Evolutionary conservation across 2,113 vertebrate species (phyloP).

Genomic region (Ceuthmochares aereus): DNA sequence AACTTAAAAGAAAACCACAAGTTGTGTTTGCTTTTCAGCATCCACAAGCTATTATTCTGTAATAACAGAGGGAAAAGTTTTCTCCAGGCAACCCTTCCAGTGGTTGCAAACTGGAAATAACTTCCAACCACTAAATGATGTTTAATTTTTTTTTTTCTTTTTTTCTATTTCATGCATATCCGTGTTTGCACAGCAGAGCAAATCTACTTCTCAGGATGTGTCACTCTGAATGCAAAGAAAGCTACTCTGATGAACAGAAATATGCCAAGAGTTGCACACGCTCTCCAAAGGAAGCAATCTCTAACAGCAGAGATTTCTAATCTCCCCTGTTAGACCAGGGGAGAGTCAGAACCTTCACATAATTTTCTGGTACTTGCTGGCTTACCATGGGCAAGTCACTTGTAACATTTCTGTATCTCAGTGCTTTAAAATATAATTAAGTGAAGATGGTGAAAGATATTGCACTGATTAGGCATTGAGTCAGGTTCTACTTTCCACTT

Average conservation of each 20-base stretch:
- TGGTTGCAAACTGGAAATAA: constrained; percentile 79
- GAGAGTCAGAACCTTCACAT: neutral
- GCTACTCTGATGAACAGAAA: neutral
- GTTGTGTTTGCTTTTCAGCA: constrained; percentile 75
- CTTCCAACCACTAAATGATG: constrained; percentile 75
- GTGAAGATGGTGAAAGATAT: neutral
- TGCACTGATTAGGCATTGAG: neutral
- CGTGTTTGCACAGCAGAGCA: constrained; percentile 64
- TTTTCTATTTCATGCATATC: constrained; percentile 59
- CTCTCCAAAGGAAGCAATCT: neutral
- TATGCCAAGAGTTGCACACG: neutral
- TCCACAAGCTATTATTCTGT: constrained; percentile 78
- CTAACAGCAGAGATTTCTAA: neutral
- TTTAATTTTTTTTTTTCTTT: constrained; percentile 64
- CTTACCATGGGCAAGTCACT: neutral
- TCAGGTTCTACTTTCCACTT: neutral
- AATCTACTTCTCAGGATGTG: constrained; percentile 48
- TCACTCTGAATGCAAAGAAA: constrained; percentile 50
- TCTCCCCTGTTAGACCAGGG: neutral
- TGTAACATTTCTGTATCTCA: neutral
- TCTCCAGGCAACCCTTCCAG: constrained; percentile 69
- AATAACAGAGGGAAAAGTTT: constrained; percentile 78
- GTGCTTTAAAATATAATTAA: neutral
- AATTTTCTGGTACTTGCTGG: neutral
- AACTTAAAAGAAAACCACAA: constrained; percentile 76